These are phyloP conservation scores for Gorsachius goisagi DNA, from an alignment of 2,113 vertebrate species.

Conservation along the genomic window DNA sequence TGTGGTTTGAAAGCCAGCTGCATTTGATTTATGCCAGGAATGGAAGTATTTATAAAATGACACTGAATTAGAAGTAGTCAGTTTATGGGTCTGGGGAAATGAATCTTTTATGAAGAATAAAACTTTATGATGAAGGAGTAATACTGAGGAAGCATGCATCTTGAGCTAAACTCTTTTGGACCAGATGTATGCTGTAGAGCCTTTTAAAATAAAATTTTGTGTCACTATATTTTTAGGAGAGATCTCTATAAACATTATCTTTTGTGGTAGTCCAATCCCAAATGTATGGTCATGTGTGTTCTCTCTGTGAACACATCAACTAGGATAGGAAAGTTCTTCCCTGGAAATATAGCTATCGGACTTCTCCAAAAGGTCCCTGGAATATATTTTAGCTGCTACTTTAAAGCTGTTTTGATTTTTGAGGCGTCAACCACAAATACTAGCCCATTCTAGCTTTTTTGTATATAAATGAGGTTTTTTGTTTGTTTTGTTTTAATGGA, in stretches of 20 bases:
- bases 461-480: fast-evolving
- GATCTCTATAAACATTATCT: background rate
- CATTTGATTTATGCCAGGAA: conserved; percentile 66
- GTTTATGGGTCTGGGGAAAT: conserved; percentile 71
- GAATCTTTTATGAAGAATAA: conserved; percentile 77
- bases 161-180: conserved; percentile 38
- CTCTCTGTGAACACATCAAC: background rate
- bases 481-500: background rate
- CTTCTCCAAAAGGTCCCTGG: background rate
- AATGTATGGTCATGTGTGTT: background rate
- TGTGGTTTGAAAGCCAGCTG: conserved; percentile 63
- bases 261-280: background rate
- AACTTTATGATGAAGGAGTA: conserved; percentile 66
- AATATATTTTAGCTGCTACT: background rate
- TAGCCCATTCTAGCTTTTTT: background rate
- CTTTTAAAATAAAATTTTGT: background rate
- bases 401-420: background rate
- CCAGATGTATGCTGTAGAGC: background rate
- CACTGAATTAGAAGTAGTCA: conserved; percentile 67
- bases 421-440: background rate
- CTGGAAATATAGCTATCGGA: background rate
- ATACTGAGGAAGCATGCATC: conserved; percentile 5
- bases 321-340: background rate
- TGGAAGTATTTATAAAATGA: conserved; percentile 73
- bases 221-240: background rate